Conservation (phyloP, 2,888 invertebrate species). For the Spilarctia lutea region DNA sequence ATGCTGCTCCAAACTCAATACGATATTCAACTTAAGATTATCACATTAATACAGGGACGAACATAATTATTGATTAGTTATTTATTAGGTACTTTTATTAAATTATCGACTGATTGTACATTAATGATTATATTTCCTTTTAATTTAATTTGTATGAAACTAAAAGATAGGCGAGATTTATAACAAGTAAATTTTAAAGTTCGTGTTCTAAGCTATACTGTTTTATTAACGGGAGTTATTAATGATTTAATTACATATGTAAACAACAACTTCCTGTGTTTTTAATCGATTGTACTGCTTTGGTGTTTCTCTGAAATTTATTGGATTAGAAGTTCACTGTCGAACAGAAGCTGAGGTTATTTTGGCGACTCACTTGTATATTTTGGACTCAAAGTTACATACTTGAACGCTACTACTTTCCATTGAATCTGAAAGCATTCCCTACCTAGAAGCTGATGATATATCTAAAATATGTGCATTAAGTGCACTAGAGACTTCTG, state of each 20-base stretch:
- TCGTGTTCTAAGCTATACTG: neutral
- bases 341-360: neutral
- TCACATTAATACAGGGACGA: slow-evolving; percentile 10
- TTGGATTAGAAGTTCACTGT: neutral
- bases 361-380: neutral
- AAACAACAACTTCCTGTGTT: neutral
- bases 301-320: neutral
- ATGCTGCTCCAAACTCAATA: slow-evolving; percentile 32
- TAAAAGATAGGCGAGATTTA: neutral
- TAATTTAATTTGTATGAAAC: slow-evolving; percentile 2
- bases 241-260: neutral
- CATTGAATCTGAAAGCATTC: too few relatives aligned
- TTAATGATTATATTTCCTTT: slow-evolving; percentile 2
- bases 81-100: slow-evolving; percentile 14
- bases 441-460: too few relatives aligned
- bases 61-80: slow-evolving; percentile 14
- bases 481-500: too few relatives aligned
- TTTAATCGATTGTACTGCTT: neutral
- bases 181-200: neutral
- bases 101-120: slow-evolving; percentile 10
- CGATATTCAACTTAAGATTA: slow-evolving; percentile 22
- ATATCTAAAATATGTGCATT: too few relatives aligned
- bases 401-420: too few relatives aligned
- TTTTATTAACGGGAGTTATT: slow-evolving; percentile 2
- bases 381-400: too few relatives aligned